Conservation (phyloP, 2,888 invertebrate species). For the Ornithoptera priamus region DNA sequence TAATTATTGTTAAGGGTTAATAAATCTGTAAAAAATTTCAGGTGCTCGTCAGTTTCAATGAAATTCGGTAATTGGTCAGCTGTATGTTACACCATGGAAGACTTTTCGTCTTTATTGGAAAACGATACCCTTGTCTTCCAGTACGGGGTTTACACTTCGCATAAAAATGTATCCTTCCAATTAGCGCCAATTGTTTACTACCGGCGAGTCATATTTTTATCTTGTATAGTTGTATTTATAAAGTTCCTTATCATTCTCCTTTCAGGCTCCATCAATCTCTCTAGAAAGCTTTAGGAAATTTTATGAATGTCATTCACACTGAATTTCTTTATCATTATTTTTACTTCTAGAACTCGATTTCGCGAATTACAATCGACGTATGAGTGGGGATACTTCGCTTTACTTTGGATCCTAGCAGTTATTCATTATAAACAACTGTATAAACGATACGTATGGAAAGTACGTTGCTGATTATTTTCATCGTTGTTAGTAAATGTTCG, state of each 20-base stretch:
- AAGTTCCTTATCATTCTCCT: too few relatives aligned
- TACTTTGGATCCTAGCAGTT: constrained; percentile 30
- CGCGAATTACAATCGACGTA: background rate
- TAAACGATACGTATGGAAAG: constrained; percentile 35
- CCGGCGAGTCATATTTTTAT: constrained; percentile 1
- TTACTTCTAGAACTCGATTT: constrained; percentile 17
- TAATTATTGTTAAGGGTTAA: too few relatives aligned
- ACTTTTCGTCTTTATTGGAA: constrained; percentile 8
- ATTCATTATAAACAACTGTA: constrained; percentile 32
- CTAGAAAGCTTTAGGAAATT: too few relatives aligned
- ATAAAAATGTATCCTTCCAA: constrained; percentile 24
- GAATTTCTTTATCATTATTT: background rate
- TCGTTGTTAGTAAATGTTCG: too few relatives aligned
- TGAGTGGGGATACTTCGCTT: constrained; percentile 7
- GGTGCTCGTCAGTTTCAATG: too few relatives aligned
- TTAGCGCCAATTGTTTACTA: constrained; percentile 34
- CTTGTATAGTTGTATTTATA: too few relatives aligned
- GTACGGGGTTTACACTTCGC: constrained; percentile 25
- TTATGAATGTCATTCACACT: too few relatives aligned
- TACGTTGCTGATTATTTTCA: constrained; percentile 9
- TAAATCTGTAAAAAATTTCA: too few relatives aligned
- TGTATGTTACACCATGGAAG: constrained; percentile 6
- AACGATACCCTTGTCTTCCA: constrained; percentile 10
- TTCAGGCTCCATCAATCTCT: too few relatives aligned
- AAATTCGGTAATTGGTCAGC: background rate